Evolutionary conservation across 2,797 vertebrate genomes (phyloP), one percentile per base, ranked within the genome.

Genomic region (Esox lucius): DNA sequence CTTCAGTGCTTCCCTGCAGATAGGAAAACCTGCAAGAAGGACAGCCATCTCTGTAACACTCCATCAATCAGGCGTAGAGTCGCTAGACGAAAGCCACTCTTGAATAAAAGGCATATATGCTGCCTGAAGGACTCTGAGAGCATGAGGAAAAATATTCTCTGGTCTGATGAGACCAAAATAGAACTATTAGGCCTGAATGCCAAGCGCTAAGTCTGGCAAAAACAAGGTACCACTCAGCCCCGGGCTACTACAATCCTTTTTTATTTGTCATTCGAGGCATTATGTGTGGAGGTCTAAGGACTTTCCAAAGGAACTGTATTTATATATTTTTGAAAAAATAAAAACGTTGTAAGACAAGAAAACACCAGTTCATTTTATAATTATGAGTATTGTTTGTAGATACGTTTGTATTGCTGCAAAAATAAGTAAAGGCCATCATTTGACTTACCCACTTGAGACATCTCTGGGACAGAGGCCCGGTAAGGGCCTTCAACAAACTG

Each of bases 401-500:
- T 39, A 39, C 35, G 35, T 39, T 2, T 39, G 35, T 39, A 3
- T 39, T 39, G 33, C 33, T 33, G 33, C 33, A 33, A 33, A 33
- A 11, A 67, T 17, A 22, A 42, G 33, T 39, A 33, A 67, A 33
- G 65, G 65, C 66, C 11, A 70, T 70, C 69, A 59, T 71, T n/a
- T 61, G 53, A 96, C 97, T 79, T 94, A 99, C 98, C 98, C 76
- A 99, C 96, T 72, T 95, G 85, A 70, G 97, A 99, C 97, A 99
- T 98, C 87, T 99, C 97, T 3, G 96, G 96, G 77, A 99, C 97
- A 0, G 95, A 96, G 12, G 97, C 97, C 1, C 95, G 94, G 90
- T 98, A 99, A 0, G 97, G 97, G 15, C 96, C 97, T 64, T 96
- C 95, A 0, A 94, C 91, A 90, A 99, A 99, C 88, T 98, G 97